Evolutionary conservation across 2,113 vertebrate species (phyloP).

Genomic region (Cinclus cinclus): DNA sequence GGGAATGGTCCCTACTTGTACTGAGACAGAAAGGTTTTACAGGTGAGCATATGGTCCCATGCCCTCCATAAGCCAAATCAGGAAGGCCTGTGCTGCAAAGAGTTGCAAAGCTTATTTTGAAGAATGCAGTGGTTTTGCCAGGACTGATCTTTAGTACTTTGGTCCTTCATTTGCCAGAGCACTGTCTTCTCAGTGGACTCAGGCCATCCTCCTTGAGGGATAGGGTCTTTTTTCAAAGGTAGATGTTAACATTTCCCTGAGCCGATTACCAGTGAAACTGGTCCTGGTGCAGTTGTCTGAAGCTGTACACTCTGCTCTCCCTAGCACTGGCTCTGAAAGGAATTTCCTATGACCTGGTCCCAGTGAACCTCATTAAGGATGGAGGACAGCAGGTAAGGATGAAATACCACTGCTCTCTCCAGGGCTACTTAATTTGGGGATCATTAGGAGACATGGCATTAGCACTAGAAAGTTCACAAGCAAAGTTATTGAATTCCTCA

Average conservation of each 20-base stretch:
- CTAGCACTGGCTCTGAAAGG: conserved; percentile 93
- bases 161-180: not conserved
- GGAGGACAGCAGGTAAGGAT: conserved; percentile 90
- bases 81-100: not conserved
- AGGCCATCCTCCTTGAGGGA: not conserved
- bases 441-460: not conserved
- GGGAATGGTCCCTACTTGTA: not conserved
- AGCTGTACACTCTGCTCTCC: not conserved
- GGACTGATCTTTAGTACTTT: not conserved
- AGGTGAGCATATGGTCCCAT: not conserved
- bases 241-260: not conserved
- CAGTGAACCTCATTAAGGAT: conserved; percentile 88
- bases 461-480: not conserved
- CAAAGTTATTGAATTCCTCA: not conserved
- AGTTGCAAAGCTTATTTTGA: not conserved
- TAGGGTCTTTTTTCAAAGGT: not conserved
- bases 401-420: not conserved
- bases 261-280: not conserved
- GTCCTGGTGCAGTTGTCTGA: not conserved
- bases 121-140: not conserved
- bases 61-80: not conserved
- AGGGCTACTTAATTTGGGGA: not conserved
- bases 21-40: not conserved
- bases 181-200: not conserved
- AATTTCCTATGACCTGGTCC: conserved; percentile 83